These are phyloP conservation scores for Deilephila porcellus DNA, from an alignment of 2,888 invertebrate genomes.

Conservation along the genomic window DNA sequence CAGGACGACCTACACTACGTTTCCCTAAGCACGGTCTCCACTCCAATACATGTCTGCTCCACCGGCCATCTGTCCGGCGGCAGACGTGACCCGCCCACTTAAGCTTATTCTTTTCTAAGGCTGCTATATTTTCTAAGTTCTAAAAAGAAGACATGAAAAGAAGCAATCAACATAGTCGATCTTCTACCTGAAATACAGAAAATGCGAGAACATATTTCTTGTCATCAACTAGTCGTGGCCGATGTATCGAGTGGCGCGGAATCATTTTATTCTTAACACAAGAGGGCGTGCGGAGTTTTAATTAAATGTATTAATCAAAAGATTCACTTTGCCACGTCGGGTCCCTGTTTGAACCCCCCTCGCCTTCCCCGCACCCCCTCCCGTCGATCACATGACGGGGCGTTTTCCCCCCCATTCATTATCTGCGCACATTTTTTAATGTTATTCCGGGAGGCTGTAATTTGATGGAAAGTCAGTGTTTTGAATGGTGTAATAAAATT, in stretches of 20 bases:
- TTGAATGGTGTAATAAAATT: not conserved
- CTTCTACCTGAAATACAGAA: not conserved
- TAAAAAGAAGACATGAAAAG: not conserved
- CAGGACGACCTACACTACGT: too few relatives aligned
- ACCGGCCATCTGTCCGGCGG: too few relatives aligned
- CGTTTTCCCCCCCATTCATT: slow-evolving; percentile 40
- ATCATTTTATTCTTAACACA: slow-evolving; percentile 46
- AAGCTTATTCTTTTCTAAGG: not conserved
- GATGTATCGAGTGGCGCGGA: slow-evolving; percentile 23
- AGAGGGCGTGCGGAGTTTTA: slow-evolving; percentile 50
- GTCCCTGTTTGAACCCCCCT: slow-evolving; percentile 31
- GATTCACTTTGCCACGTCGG: slow-evolving; percentile 35
- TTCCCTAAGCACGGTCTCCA: too few relatives aligned
- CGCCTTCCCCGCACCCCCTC: not conserved
- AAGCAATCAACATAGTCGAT: slow-evolving; percentile 10
- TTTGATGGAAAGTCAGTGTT: slow-evolving; percentile 5
- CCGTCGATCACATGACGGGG: slow-evolving; percentile 59
- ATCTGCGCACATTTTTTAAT: slow-evolving; percentile 29
- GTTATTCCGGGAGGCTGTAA: slow-evolving; percentile 9
- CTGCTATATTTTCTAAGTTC: too few relatives aligned
- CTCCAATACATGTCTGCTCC: too few relatives aligned
- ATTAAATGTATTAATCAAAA: slow-evolving; percentile 66
- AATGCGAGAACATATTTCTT: slow-evolving; percentile 3
- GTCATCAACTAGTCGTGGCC: slow-evolving; percentile 27
- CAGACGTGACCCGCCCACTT: too few relatives aligned